These are phyloP conservation scores for Gobionotothen gibberifrons DNA, from an alignment of 2,797 vertebrate species.

Conservation along the genomic window DNA sequence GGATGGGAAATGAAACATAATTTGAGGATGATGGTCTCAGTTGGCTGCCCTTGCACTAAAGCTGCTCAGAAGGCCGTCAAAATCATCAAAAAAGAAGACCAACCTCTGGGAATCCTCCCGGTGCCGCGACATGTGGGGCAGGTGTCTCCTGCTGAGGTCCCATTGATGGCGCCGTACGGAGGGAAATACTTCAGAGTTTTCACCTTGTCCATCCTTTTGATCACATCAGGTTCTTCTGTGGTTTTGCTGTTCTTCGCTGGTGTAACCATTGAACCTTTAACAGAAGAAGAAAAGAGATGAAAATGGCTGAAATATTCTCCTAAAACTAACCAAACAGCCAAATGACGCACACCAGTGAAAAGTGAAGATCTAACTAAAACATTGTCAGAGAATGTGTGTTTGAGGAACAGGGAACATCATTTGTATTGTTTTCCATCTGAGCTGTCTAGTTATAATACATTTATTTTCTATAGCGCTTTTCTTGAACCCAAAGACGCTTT, in stretches of 20 bases:
- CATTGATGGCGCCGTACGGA: constrained; percentile 71
- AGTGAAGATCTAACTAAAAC: too few relatives aligned
- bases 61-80: neutral
- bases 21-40: neutral
- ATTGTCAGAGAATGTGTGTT: neutral
- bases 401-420: neutral
- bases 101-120: constrained; percentile 88
- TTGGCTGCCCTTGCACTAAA: neutral
- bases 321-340: neutral
- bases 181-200: constrained; percentile 53
- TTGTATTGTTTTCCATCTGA: neutral
- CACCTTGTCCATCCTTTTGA: constrained; percentile 38
- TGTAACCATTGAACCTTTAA: constrained; percentile 14
- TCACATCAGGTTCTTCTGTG: constrained; percentile 27
- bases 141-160: constrained; percentile 51
- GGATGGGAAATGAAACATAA: constrained; percentile 20
- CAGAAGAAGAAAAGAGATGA: neutral
- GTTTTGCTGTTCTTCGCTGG: neutral
- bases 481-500: too few relatives aligned
- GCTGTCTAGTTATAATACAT: neutral
- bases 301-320: neutral
- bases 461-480: too few relatives aligned
- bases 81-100: constrained; percentile 1
- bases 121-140: constrained; percentile 90
- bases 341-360: too few relatives aligned